Evolutionary conservation across 2,888 invertebrate genomes (phyloP).

Genomic region (Thecocarcelia acutangulata): DNA sequence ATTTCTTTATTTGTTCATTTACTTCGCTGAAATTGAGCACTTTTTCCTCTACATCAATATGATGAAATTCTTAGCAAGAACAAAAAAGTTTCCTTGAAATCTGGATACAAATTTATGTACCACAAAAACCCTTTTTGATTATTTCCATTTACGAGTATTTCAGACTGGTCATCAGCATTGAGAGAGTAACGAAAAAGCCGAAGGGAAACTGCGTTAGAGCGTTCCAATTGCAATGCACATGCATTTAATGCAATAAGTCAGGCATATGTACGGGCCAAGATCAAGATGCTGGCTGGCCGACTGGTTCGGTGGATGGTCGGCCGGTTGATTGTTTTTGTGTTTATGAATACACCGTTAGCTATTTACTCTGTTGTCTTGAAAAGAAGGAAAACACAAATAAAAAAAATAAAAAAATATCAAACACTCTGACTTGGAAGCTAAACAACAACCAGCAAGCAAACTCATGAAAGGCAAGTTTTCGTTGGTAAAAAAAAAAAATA

Average conservation of each 20-base stretch:
- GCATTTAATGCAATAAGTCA: slow-evolving; percentile 46
- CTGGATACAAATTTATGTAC: slow-evolving; percentile 19
- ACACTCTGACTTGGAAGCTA: slow-evolving; percentile 55
- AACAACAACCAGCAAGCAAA: slow-evolving; percentile 44
- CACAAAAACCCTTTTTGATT: slow-evolving; percentile 36
- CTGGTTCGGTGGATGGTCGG: slow-evolving; percentile 1
- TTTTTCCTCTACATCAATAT: slow-evolving; percentile 32
- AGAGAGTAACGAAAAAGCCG: slow-evolving; percentile 27
- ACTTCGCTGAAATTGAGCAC: slow-evolving; percentile 22
- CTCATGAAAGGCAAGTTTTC: slow-evolving; percentile 61
- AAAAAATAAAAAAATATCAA: slow-evolving; percentile 24
- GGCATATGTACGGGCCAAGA: slow-evolving; percentile 53
- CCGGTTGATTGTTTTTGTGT: slow-evolving; percentile 26
- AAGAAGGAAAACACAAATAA: slow-evolving; percentile 40
- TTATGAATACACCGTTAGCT: slow-evolving; percentile 61
- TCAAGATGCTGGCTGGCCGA: slow-evolving; percentile 60
- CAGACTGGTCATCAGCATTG: slow-evolving; percentile 28
- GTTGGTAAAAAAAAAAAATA: slow-evolving; percentile 48
- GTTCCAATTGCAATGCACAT: slow-evolving; percentile 42
- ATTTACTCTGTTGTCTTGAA: slow-evolving; percentile 56
- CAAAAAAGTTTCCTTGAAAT: slow-evolving; percentile 34
- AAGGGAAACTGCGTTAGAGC: slow-evolving; percentile 64
- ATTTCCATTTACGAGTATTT: slow-evolving; percentile 8
- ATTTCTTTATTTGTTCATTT: slow-evolving; percentile 37
- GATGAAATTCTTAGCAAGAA: slow-evolving; percentile 35